Evolutionary conservation across 2,113 vertebrate species (phyloP), one percentile per base, ranked within the genome.

Genomic region (Meleagris gallopavo): DNA sequence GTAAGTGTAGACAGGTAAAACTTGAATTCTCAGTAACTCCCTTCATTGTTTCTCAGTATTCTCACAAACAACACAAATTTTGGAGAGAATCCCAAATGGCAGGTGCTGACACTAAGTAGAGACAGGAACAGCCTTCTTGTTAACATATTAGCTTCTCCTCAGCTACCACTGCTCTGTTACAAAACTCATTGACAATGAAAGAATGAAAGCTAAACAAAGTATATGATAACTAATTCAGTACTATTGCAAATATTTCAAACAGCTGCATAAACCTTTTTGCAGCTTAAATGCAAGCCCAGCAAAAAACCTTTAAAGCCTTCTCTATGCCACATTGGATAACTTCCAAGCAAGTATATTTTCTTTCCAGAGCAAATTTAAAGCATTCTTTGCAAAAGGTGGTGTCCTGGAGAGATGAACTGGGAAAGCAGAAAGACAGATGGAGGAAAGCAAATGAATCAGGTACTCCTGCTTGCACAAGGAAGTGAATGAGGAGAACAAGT

Each of bases 391-490:
- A 96, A 96, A 94, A 95, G 94, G 88, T 95, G 79, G 62, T 94
- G 61, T 95, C 95, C 96, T 96, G 96, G 91, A 82, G 93, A 91
- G 93, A 75, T 75, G 94, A 91, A 84, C 92, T 72, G 65, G 61
- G 88, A 81, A 95, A 96, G 94, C 57, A 91, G 85, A 95, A 96
- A 95, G 89, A 95, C 95, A 97, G 94, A 97, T 96, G 96, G 94
- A 96, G 93, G 94, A 94, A 94, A 93, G 80, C 80, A 86, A 83
- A 93, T 95, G 30, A 95, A 96, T 96, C 89, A 83, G 90, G 85
- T 95, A 84, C 73, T 93, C 79, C 89, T 93, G 87, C 88, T 89
- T 81, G 72, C 72, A 66, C 66, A 80, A 80, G 89, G 87, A 94
- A 93, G 69, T 96, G 89, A 95, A 95, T 94, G 95, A 95, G 89